Conservation (phyloP, 2,888 invertebrate species). For the Dynastes grantii region DNA sequence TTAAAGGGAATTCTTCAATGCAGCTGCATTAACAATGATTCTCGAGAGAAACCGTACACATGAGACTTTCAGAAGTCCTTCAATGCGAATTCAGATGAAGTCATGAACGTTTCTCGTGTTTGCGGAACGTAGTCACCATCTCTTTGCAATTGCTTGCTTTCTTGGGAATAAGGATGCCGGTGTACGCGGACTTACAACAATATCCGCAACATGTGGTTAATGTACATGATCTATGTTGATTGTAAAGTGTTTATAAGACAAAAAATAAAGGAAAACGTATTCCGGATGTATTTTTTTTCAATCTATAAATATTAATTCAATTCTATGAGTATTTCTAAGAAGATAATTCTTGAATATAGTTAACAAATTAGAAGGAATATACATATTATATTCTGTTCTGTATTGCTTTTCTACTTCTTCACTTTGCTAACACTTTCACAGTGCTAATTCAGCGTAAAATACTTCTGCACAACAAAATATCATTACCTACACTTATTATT, state of each 20-base stretch:
- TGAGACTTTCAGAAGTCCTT: constrained; percentile 39
- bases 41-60: not conserved
- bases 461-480: constrained; percentile 5
- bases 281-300: not conserved
- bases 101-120: constrained; percentile 7
- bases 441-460: not conserved
- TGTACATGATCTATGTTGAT: too few species aligned
- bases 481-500: too few species aligned
- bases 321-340: too few species aligned
- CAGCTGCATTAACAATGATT: not conserved
- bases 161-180: constrained; percentile 8
- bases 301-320: not conserved
- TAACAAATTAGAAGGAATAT: too few species aligned
- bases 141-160: not conserved
- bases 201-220: constrained; percentile 12
- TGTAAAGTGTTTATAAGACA: too few species aligned
- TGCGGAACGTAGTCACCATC: constrained; percentile 8
- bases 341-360: too few species aligned
- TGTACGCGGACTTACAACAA: not conserved
- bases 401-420: not conserved
- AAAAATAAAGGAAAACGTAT: not conserved
- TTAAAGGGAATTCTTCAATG: not conserved
- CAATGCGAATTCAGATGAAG: constrained; percentile 25
- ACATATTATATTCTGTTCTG: not conserved
- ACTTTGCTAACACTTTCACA: constrained; percentile 8